Evolutionary conservation across 1,140 invertebrate genomes (phyloP).

Genomic region (Neodiprion virginianus): DNA sequence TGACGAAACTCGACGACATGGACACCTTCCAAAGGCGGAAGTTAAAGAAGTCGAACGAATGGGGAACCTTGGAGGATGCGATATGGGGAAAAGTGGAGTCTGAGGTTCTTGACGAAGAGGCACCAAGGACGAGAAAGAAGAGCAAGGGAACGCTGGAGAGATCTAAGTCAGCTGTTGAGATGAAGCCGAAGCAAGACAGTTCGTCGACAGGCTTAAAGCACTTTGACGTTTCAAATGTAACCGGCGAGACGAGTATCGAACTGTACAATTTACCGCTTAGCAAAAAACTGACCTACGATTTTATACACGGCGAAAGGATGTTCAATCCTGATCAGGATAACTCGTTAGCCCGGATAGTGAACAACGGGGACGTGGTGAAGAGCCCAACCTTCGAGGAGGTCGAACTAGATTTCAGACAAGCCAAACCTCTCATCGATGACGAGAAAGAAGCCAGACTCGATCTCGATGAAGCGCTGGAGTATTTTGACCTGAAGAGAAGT

Average conservation of each 20-base stretch:
- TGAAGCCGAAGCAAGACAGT: slow-evolving; percentile 40
- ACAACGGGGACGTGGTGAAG: slow-evolving; percentile 48
- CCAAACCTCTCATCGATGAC: slow-evolving; percentile 23
- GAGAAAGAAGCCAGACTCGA: slow-evolving; percentile 23
- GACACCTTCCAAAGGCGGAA: slow-evolving; percentile 72
- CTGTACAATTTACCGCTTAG: slow-evolving; percentile 51
- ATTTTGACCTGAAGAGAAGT: slow-evolving; percentile 38
- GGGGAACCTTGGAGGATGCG: slow-evolving; percentile 78
- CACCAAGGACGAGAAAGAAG: slow-evolving; percentile 30
- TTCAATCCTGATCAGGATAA: slow-evolving; percentile 52
- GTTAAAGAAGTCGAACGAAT: slow-evolving; percentile 76
- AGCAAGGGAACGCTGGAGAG: slow-evolving; percentile 48
- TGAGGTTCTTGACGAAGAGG: not conserved
- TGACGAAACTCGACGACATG: slow-evolving; percentile 69
- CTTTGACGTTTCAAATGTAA: slow-evolving; percentile 29
- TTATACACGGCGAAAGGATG: slow-evolving; percentile 46
- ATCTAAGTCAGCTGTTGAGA: slow-evolving; percentile 47
- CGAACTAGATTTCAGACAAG: slow-evolving; percentile 46
- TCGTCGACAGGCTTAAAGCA: not conserved
- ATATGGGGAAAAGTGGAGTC: slow-evolving; percentile 57
- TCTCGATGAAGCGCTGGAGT: slow-evolving; percentile 43
- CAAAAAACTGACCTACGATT: slow-evolving; percentile 46
- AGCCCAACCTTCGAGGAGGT: slow-evolving; percentile 42
- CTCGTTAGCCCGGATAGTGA: slow-evolving; percentile 49
- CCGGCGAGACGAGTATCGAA: slow-evolving; percentile 39